Base-by-base conservation (phyloP, 53 echinoderm and acorn worm genomes). In the Crossaster papposus region DNA sequence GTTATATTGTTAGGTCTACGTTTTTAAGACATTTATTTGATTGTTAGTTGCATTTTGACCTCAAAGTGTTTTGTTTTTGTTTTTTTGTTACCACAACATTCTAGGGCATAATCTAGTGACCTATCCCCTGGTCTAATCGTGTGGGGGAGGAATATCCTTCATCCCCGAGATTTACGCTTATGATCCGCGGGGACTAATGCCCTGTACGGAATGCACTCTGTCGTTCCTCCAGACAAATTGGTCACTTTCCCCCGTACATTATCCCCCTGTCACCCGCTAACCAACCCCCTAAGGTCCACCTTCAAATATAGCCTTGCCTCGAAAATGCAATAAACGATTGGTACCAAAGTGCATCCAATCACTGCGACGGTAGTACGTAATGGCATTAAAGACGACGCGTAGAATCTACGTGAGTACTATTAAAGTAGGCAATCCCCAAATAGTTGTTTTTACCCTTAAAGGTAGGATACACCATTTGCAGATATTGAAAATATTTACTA, bases 271-370 rank as follows among this genome's bases (percentile, higher is more conserved):
- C 68, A 28, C n/a, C 28, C 68, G 68, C 68, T 68, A 68, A 23
- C 68, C 28, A 68, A 28, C 24, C 68, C 68, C 20, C 22, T n/a
- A 2, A 68, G n/a, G 28, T 68, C 20, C 9, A n/a, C 28, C 28
- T 23, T 8, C 28, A 28, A 26, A 44, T 44, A 44, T 44, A 4
- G 28, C 17, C n/a, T 68, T 18, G 17, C 68, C 68, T 24, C 68
- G 24, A n/a, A 62, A 68, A 68, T 68, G 68, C n/a, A 68, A 68
- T 68, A 68, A 68, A 68, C 68, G 24, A 68, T 68, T 68, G 10
- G 28, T 68, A 68, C 68, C 20, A 28, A 26, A 68, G 68, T 68
- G 68, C 68, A 28, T 68, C 68, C 28, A 14, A 73, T 28, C 23
- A 30, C 29, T 70, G 70, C 29, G 70, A 28, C 70, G 70, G 70